Percentiles rank a stretch among this genome's conserved stretches.
Conservation (phyloP, 2,888 invertebrate genomes). For the Taenaris catops region DNA sequence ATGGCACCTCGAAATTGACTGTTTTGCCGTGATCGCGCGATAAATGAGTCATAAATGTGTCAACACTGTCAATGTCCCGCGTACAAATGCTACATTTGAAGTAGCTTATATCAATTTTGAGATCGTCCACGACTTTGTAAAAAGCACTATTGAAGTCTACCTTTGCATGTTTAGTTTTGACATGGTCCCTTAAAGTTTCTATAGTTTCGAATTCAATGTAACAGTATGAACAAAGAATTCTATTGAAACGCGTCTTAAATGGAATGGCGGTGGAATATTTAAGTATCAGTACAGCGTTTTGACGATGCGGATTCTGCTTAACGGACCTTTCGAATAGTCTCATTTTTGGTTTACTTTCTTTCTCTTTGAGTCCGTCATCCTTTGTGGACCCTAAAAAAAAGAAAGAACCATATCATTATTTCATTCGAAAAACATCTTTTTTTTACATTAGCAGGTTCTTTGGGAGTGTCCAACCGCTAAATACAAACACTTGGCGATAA, state of each 20-base stretch:
- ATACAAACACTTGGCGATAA: no score
- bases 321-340: slow-evolving; percentile 71
- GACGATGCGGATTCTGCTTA: slow-evolving; percentile 67
- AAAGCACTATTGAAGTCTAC: slow-evolving; percentile 67
- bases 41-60: slow-evolving; percentile 58
- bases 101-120: slow-evolving; percentile 65
- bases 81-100: slow-evolving; percentile 59
- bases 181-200: slow-evolving; percentile 57
- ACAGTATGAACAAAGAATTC: slow-evolving; percentile 67
- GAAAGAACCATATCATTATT: slow-evolving; percentile 68
- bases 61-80: slow-evolving; percentile 46
- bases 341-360: slow-evolving; percentile 66
- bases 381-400: slow-evolving; percentile 70
- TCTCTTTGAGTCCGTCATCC: slow-evolving; percentile 55
- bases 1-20: slow-evolving; percentile 61
- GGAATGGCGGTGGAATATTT: slow-evolving; percentile 66
- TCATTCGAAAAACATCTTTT: slow-evolving; percentile 38
- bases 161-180: slow-evolving; percentile 49
- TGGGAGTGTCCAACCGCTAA: slow-evolving; percentile 4
- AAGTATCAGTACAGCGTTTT: slow-evolving; percentile 65
- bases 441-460: slow-evolving; percentile 24
- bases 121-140: slow-evolving; percentile 63
- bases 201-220: slow-evolving; percentile 67
- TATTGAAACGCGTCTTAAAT: slow-evolving; percentile 69
- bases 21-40: slow-evolving; percentile 50